Conservation (phyloP, 2,888 invertebrate genomes). For the Xylophagus ater region DNA sequence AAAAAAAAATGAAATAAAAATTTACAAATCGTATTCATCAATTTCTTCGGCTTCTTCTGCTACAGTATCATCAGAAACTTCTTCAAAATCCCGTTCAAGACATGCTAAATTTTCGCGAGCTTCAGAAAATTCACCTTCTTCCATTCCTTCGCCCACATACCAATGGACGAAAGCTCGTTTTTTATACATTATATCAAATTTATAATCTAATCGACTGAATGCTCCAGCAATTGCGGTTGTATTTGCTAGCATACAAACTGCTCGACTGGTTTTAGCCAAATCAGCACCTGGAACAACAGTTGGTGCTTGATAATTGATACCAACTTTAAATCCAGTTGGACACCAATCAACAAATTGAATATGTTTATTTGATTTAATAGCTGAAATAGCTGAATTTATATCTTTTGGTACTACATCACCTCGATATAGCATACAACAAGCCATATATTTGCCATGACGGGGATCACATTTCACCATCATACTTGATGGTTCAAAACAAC, state of each 20-base stretch:
- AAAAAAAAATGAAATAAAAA: too few relatives aligned
- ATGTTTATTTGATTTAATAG: slow-evolving; percentile 89
- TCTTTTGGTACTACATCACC: slow-evolving; percentile 94
- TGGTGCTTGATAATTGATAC: slow-evolving; percentile 81
- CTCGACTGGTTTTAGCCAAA: slow-evolving; percentile 79
- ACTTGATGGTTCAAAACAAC: slow-evolving; percentile 92
- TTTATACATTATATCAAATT: slow-evolving; percentile 87
- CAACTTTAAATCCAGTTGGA: slow-evolving; percentile 53
- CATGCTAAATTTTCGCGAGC: slow-evolving; percentile 56
- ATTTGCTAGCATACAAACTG: slow-evolving; percentile 90
- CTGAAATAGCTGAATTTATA: slow-evolving; percentile 86
- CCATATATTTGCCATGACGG: slow-evolving; percentile 88
- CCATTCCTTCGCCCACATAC: slow-evolving; percentile 70
- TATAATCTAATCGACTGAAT: slow-evolving; percentile 85
- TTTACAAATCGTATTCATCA: slow-evolving; percentile 56
- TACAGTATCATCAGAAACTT: slow-evolving; percentile 67
- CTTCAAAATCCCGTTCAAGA: slow-evolving; percentile 68
- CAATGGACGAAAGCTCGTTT: slow-evolving; percentile 89
- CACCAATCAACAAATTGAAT: slow-evolving; percentile 92
- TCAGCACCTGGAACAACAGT: slow-evolving; percentile 83
- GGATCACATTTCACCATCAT: slow-evolving; percentile 95
- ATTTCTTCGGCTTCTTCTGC: slow-evolving; percentile 62
- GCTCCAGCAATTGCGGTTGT: slow-evolving; percentile 91
- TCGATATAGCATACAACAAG: slow-evolving; percentile 90
- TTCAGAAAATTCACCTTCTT: slow-evolving; percentile 70